phyloP scores from a whole-genome alignment of 2,888 invertebrate genomes.

The Cerceris rybyensis region DNA sequence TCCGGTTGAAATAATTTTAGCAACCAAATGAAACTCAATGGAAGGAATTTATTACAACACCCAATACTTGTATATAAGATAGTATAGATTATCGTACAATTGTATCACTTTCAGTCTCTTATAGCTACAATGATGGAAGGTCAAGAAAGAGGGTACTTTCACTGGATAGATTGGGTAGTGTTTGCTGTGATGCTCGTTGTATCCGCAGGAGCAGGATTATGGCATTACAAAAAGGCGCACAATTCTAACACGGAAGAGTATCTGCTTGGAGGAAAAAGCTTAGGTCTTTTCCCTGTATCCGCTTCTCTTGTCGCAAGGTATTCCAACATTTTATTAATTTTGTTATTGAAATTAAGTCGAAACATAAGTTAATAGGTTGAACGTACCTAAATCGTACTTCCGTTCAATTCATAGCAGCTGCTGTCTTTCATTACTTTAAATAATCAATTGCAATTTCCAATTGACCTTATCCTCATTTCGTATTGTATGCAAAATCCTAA shows the following conservation, averaged over 20 bases:
- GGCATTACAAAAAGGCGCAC: conserved; percentile 84
- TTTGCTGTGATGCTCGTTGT: conserved; percentile 87
- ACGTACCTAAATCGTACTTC: not conserved
- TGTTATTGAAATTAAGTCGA: conserved; percentile 13
- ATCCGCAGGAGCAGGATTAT: conserved; percentile 91
- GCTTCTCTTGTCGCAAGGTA: conserved; percentile 93
- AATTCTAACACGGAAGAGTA: conserved; percentile 87
- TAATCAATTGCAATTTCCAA: too few relatives aligned
- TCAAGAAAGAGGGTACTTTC: conserved; percentile 76
- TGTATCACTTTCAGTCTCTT: conserved; percentile 18
- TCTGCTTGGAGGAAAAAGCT: conserved; percentile 88
- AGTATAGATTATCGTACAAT: not conserved
- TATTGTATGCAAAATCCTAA: too few relatives aligned
- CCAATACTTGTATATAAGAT: not conserved
- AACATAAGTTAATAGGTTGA: not conserved
- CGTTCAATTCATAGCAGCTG: too few relatives aligned
- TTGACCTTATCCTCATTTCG: too few relatives aligned
- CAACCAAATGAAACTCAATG: too few relatives aligned
- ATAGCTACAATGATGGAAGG: conserved; percentile 44
- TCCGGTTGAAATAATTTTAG: too few relatives aligned
- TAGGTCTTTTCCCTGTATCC: conserved; percentile 92
- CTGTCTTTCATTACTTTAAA: too few relatives aligned
- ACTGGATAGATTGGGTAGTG: conserved; percentile 86
- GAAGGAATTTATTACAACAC: too few relatives aligned
- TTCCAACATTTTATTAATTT: conserved; percentile 2